Evolutionary conservation across 2,113 vertebrate genomes (phyloP), one percentile per base, ranked within the genome.

Genomic region (Natator depressus): DNA sequence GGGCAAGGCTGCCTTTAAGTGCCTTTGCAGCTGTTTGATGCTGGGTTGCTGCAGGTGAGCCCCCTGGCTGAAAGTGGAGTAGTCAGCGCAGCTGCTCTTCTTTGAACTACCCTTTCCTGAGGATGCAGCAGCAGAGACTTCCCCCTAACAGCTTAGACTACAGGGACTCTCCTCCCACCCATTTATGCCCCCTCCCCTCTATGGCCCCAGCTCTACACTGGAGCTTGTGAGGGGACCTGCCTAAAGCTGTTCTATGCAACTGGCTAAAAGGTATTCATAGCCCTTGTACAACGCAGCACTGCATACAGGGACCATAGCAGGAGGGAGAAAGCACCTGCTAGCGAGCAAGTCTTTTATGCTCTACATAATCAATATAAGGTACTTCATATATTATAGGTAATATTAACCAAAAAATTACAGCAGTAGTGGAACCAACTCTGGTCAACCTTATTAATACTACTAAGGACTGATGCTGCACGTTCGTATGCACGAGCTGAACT

Each of bases 71-170:
- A 46, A 46, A 76, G 20, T 46, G 72, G 31, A 85, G 47, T 76
- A 79, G 80, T 82, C 82, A 84, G 10, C 24, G 42, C 55, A 20
- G 35, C 16, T 20, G 35, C 31, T 0, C 0, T 19, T 0, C 0
- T 50, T 82, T 53, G 38, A 29, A 1, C 25, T n/a, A 72, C 10
- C n/a, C 84, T 83, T 72, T 65, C 47, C 1, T 0, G 25, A 80
- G 55, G 27, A 53, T 49, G 27, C 57, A 6, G 22, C 13, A 81
- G 38, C 83, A 75, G 80, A 42, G 72, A 16, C 0, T 2, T 51
- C 47, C 35, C 1, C 0, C 0, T 0, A 54, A 65, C 1, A 0
- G 12, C 80, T 29, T 38, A 2, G 1, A 82, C 53, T 87, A 31
- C 78, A 85, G 65, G 57, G 69, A 25, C 75, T 42, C 42, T 5